Evolutionary conservation across 2,113 vertebrate species (phyloP).

Genomic region (Megaleporinus macrocephalus): DNA sequence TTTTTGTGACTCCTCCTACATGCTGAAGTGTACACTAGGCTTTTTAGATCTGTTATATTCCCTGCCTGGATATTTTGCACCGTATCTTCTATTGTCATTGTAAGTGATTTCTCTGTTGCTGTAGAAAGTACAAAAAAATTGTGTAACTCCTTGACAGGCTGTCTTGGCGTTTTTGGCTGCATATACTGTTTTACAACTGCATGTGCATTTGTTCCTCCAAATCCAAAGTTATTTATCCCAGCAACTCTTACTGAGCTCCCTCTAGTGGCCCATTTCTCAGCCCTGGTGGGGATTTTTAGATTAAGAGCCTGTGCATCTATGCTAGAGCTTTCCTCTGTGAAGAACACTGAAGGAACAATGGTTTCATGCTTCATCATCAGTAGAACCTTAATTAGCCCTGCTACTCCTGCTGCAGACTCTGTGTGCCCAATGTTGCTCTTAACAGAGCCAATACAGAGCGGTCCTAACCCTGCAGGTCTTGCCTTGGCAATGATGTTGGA

Average conservation of each 20-base stretch:
- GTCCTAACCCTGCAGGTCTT: conserved; percentile 59
- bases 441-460: conserved; percentile 84
- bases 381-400: conserved; percentile 87
- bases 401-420: conserved; percentile 86
- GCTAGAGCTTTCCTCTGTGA: conserved; percentile 76
- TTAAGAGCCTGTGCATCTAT: conserved; percentile 78
- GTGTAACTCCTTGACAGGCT: conserved; percentile 52
- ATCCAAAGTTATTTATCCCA: conserved; percentile 86
- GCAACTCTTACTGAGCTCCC: conserved; percentile 72
- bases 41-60: conserved; percentile 66
- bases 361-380: conserved; percentile 87
- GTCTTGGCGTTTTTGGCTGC: conserved; percentile 48
- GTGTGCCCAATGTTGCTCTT: conserved; percentile 89
- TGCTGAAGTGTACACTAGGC: conserved; percentile 82
- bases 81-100: conserved; percentile 72
- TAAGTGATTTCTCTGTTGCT: conserved; percentile 78
- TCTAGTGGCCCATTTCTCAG: conserved; percentile 78
- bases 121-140: conserved; percentile 82
- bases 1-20: conserved; percentile 84
- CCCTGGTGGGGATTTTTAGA: conserved; percentile 70
- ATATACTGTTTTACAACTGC: conserved; percentile 75
- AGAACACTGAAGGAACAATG: conserved; percentile 85
- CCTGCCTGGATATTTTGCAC: conserved; percentile 67
- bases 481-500: conserved; percentile 78
- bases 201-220: conserved; percentile 87